A percentile compares a stretch with the other conserved stretches of the same genome.
Conservation (phyloP, 2,797 vertebrate species). For the Cheirogaleus major region DNA sequence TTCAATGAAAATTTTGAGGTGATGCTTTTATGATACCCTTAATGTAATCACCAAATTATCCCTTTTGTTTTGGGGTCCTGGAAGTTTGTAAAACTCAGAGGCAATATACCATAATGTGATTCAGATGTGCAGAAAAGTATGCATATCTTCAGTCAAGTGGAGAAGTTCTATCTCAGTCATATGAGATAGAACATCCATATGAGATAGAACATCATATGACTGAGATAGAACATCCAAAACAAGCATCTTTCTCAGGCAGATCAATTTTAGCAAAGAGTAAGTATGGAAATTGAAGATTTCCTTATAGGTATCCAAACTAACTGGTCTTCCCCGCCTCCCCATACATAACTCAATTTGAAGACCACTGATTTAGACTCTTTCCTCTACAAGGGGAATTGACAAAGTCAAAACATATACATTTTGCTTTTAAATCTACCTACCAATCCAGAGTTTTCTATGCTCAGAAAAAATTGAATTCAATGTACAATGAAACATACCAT, state of each 20-base stretch:
- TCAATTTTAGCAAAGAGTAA: neutral
- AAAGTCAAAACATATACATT: conserved; percentile 14
- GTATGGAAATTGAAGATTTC: neutral
- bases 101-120: neutral
- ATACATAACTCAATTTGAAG: neutral
- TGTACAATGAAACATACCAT: neutral
- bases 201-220: no score
- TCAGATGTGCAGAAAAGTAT: neutral
- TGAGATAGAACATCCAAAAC: neutral
- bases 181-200: neutral
- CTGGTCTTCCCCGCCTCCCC: neutral
- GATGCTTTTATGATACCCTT: neutral
- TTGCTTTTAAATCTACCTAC: conserved; percentile 1
- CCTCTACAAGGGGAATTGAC: neutral
- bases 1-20: neutral
- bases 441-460: neutral
- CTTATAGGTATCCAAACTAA: neutral
- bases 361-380: neutral
- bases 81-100: neutral
- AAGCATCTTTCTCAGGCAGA: neutral
- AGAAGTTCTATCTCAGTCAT: neutral
- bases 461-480: conserved; percentile 4
- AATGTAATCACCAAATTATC: neutral
- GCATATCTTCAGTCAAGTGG: neutral
- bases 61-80: neutral